Evolutionary conservation across 2,888 invertebrate genomes (phyloP).

Genomic region (Fragum sueziense): DNA sequence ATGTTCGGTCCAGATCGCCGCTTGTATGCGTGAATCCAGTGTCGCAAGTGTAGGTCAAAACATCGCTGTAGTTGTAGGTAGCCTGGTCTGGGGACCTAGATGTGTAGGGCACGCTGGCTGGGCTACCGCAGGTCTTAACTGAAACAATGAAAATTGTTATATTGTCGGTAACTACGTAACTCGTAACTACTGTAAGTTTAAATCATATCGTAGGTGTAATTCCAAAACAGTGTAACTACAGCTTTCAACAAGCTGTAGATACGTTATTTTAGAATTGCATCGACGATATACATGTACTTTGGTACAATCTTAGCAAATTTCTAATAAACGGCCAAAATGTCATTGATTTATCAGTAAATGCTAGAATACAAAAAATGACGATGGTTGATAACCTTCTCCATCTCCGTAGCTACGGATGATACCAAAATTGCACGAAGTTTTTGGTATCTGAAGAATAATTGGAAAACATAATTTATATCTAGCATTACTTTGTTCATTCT

Average conservation of each 20-base stretch:
- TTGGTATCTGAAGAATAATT: too few species aligned
- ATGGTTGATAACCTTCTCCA: too few species aligned
- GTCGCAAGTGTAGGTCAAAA: constrained; percentile 41
- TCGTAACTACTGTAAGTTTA: background rate
- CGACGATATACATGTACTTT: too few species aligned
- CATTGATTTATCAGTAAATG: too few species aligned
- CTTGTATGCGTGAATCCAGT: constrained; percentile 30
- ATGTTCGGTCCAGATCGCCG: constrained; percentile 43
- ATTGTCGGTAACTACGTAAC: background rate
- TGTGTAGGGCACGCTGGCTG: background rate
- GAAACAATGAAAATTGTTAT: background rate
- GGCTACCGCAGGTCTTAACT: constrained; percentile 32
- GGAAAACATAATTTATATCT: too few species aligned
- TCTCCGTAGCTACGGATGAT: too few species aligned
- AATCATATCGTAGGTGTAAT: background rate
- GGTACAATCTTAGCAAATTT: too few species aligned
- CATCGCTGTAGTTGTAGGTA: constrained; percentile 26
- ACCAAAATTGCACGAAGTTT: too few species aligned
- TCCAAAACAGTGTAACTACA: background rate
- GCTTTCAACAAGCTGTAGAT: too few species aligned
- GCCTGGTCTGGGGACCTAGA: constrained; percentile 16
- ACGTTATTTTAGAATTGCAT: background rate
- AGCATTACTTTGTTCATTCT: too few species aligned
- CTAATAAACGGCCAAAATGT: too few species aligned
- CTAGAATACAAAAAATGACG: too few species aligned